These are phyloP conservation scores for Ellobium chinense DNA, from an alignment of 2,888 invertebrate species.

Conservation along the genomic window DNA sequence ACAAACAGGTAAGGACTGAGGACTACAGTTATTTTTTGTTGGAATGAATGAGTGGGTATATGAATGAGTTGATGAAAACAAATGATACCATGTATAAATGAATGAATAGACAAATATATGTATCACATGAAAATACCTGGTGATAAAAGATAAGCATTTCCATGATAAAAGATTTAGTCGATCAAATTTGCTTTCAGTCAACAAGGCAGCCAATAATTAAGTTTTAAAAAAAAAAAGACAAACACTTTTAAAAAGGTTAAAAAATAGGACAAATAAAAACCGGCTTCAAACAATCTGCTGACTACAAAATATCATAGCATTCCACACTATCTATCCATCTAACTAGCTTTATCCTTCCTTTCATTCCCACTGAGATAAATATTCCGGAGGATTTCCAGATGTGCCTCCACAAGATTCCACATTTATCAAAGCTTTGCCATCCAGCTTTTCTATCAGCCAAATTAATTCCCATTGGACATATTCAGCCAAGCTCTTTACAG, in stretches of 20 bases:
- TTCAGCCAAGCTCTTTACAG: too few relatives aligned
- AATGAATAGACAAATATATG: neutral
- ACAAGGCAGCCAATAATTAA: neutral
- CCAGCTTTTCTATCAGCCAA: too few relatives aligned
- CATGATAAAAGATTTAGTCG: neutral
- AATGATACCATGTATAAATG: neutral
- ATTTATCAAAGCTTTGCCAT: too few relatives aligned
- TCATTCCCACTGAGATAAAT: neutral
- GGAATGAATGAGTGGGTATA: neutral
- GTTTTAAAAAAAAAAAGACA: neutral
- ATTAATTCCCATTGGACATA: too few relatives aligned
- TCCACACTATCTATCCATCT: conserved; percentile 7
- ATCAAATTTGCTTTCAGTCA: neutral
- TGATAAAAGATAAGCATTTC: neutral
- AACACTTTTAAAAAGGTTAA: neutral
- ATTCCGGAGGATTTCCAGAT: neutral
- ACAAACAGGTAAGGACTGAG: neutral
- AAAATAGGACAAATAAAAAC: neutral
- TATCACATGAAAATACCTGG: neutral
- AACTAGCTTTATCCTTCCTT: neutral
- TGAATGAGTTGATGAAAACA: neutral
- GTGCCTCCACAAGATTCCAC: too few relatives aligned
- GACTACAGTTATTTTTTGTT: too few relatives aligned
- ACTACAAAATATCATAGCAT: neutral
- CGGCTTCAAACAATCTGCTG: neutral